A percentile compares a stretch with the other conserved stretches of the same genome.
phyloP scores from a whole-genome alignment of 1,140 invertebrate species.

The Trichomalopsis sarcophagae region DNA sequence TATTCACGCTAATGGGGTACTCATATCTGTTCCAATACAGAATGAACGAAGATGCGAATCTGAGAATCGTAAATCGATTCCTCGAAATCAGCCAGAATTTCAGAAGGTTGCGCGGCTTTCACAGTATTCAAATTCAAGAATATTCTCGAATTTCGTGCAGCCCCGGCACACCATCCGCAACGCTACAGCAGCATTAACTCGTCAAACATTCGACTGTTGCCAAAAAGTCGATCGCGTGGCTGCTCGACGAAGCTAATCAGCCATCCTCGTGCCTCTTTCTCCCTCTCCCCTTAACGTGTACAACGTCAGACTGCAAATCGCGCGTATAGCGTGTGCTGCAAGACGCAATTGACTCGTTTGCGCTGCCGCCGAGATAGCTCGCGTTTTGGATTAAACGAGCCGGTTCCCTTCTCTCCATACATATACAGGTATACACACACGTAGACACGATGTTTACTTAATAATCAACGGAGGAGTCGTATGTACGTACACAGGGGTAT shows the following conservation, averaged over 20 bases:
- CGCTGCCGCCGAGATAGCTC: background rate
- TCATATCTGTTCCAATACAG: too few species aligned
- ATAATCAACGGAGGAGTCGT: background rate
- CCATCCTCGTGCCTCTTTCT: constrained; percentile 17
- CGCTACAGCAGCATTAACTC: background rate
- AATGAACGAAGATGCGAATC: too few species aligned
- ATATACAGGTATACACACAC: too few species aligned
- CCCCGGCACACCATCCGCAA: too few species aligned
- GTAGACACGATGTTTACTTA: background rate
- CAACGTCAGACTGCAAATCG: too few species aligned
- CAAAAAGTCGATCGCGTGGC: background rate
- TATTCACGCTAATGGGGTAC: too few species aligned
- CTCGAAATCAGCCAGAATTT: too few species aligned
- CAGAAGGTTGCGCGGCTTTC: too few species aligned
- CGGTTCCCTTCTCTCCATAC: background rate
- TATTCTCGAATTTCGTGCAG: too few species aligned
- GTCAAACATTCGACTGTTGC: background rate
- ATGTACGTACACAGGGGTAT: background rate
- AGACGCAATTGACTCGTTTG: constrained; percentile 18
- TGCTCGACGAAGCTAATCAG: background rate
- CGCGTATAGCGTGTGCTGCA: background rate
- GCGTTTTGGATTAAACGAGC: constrained; percentile 14
- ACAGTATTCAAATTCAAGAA: too few species aligned
- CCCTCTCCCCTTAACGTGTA: background rate
- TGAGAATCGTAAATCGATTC: too few species aligned